Base-by-base conservation (phyloP, 1,140 invertebrate species). In the Papilio dardanus region DNA sequence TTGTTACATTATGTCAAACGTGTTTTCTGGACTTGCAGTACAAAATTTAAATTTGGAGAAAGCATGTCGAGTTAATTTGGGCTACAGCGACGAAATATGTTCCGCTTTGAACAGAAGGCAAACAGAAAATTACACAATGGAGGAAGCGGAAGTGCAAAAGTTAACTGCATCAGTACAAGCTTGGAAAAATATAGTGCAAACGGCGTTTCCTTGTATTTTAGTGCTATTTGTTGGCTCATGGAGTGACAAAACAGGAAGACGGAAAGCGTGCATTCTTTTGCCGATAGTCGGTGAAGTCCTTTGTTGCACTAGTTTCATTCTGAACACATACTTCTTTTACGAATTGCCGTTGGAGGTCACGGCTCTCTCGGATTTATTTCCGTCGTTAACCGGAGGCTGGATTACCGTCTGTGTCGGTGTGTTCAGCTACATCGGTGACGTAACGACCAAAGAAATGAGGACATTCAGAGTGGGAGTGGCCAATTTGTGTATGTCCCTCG, bases 41-140 rank as follows among this genome's bases (percentile, higher is more conserved):
- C 94, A 95, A 83, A 95, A 96, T 88, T 86, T 96, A 75, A 94
- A 94, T 81, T 91, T 95, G 75, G 95, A 95, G 83, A 95, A 95
- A 82, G 94, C 95, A 10, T 96, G 95, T 85, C 89, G 94, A 62
- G 94, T 96, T 14, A 95, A 95, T 82, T 83, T 95, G 67, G 90
- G 89, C 2, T 94, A 95, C 50, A 91, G 93, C 79, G 89, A 93
- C 68, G 93, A 94, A 77, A 90, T 94, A 71, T 95, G 95, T 79
- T 92, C 94, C 74, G 93, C 94, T 16, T 81, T 96, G n/a, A 92
- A 93, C 28, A 86, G 85, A 75, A 85, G 93, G 82, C 89, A 94
- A 77, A 88, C 88, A 21, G 91, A 89, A 75, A 94, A 94, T 77
- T 93, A 93, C 62, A 94, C 93, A 2, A 76, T 87, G 71, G 91